phyloP scores from a whole-genome alignment of 92 coral and sea anemone species.

The Pocillopora meandrina region DNA sequence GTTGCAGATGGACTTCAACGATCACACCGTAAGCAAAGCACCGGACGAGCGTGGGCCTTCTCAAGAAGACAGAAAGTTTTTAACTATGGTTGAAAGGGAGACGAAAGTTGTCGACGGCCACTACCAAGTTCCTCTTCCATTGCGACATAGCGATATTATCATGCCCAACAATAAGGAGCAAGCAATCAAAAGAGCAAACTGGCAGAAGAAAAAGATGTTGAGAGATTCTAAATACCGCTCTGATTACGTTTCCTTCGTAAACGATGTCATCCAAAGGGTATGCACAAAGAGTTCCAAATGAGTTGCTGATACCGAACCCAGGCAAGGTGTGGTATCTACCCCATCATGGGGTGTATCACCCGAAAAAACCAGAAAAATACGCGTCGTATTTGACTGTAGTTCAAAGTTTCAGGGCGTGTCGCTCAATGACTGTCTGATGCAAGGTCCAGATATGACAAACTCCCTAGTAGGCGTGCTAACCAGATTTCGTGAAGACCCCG shows the following conservation, averaged over 20 bases:
- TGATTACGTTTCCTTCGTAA: constrained; percentile 54
- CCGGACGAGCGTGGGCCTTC: constrained; percentile 58
- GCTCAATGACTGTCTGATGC: constrained; percentile 56
- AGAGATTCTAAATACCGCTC: constrained; percentile 38
- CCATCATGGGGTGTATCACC: constrained; percentile 71
- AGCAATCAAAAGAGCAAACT: constrained; percentile 49
- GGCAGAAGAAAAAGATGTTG: constrained; percentile 60
- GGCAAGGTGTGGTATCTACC: constrained; percentile 63
- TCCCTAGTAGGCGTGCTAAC: constrained; percentile 57
- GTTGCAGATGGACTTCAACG: constrained; percentile 68
- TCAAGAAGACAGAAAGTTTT: constrained; percentile 62
- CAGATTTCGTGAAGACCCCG: constrained; percentile 52
- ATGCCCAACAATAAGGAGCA: constrained; percentile 67
- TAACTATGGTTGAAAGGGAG: constrained; percentile 42
- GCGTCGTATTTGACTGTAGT: constrained; percentile 64
- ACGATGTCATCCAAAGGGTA: constrained; percentile 62
- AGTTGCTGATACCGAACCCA: constrained; percentile 6
- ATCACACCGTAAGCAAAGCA: constrained; percentile 26
- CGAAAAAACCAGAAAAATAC: constrained; percentile 25
- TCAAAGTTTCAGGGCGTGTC: constrained; percentile 55
- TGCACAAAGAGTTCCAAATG: constrained; percentile 42
- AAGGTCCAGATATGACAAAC: constrained; percentile 65
- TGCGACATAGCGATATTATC: constrained; percentile 33
- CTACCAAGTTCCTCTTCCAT: constrained; percentile 68
- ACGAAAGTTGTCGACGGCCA: constrained; percentile 52